Evolutionary conservation across 2,888 invertebrate species (phyloP), one percentile per base, ranked within the genome.

Genomic region (Tridacna gigas): DNA sequence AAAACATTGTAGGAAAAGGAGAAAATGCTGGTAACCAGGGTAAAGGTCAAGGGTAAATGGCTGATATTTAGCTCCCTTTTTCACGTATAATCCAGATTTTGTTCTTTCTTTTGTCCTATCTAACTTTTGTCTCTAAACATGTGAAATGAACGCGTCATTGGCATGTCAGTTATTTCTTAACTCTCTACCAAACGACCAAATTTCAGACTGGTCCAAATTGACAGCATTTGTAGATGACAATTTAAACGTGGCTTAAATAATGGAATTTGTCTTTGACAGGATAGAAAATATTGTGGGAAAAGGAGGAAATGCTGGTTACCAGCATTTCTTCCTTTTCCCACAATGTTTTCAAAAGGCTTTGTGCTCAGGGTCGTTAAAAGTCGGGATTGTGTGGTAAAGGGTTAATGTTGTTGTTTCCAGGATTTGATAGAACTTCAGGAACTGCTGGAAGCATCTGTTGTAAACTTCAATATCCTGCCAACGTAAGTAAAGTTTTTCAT

Each of bases 401-500:
- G 63, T 37, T 37, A 37, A 37, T 37, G 2, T 37, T 4, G 7
- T 37, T 37, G 37, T 15, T 83, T 85, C 13, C 79, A 94, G 89
- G 95, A 95, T 86, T 88, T 95, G 60, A 93, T 93, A 82, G 95
- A 95, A 80, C 89, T 95, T 18, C 95, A 95, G 82, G 94, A 94
- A 77, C 89, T 95, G 15, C 89, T 95, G 28, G 94, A 95, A 77
- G 90, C 93, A 4, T 92, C 93, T 66, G 93, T 95, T 47, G 94
- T 95, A 67, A 93, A 94, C 88, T 94, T 94, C 88, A 89, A 89
- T 28, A 86, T 94, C 22, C 88, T 95, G n/a, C 93, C 93, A 60
- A 90, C 91, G 94, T 94, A 89, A 91, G 93, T 73, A 51, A 18
- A 25, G 22, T 25, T 60, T 66, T 28, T 18, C 7, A 4, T 37